Conservation (phyloP, 2,113 vertebrate species). For the Jacana jacana region DNA sequence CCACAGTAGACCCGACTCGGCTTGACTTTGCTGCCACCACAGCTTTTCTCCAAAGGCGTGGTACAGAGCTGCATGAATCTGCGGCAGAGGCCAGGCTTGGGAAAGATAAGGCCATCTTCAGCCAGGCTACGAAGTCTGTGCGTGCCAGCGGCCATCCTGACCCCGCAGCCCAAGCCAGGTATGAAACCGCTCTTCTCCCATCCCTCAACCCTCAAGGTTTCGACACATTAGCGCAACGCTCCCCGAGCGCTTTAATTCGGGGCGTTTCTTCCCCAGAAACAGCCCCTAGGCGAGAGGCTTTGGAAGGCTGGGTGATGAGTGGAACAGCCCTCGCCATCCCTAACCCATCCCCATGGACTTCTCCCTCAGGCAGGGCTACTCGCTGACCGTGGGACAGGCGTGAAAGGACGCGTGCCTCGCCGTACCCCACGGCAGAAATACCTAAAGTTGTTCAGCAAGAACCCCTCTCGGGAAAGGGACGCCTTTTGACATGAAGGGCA, state of each 20-base stretch:
- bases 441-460: fast-evolving
- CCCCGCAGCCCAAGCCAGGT: background rate
- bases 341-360: background rate
- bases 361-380: fast-evolving
- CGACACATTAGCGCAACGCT: fast-evolving
- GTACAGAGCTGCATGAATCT: background rate
- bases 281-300: background rate
- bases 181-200: background rate
- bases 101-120: background rate
- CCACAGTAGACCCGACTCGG: fast-evolving
- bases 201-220: background rate
- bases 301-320: fast-evolving
- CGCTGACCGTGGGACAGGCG: fast-evolving
- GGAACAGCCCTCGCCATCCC: background rate
- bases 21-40: background rate
- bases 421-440: background rate
- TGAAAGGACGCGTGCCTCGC: fast-evolving
- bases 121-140: background rate
- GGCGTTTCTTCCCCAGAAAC: background rate
- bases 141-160: fast-evolving
- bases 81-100: fast-evolving
- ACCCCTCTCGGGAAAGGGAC: background rate
- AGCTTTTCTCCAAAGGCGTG: background rate
- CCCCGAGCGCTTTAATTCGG: background rate
- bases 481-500: fast-evolving